Conservation (phyloP, 2,888 invertebrate species). For the Strigamia maritima region DNA sequence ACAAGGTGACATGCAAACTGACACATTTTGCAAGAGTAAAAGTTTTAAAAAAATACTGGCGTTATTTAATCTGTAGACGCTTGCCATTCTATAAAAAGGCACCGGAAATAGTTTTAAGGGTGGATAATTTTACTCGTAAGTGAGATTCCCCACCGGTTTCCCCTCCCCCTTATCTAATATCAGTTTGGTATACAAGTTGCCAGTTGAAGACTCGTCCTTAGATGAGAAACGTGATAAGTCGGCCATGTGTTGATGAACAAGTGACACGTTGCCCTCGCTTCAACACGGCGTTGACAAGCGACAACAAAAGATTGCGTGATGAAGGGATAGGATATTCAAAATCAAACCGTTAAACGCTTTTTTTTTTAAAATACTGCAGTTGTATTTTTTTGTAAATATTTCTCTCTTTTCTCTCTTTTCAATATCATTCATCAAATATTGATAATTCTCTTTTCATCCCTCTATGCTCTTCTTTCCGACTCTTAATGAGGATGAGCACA, state of each 20-base stretch:
- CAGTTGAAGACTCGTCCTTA: slow-evolving; percentile 8
- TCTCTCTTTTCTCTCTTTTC: not conserved
- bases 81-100: not conserved
- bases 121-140: slow-evolving; percentile 16
- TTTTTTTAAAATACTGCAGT: not conserved
- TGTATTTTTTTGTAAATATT: not conserved
- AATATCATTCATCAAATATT: slow-evolving; percentile 33
- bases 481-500: slow-evolving; percentile 24
- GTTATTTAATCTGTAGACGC: not conserved
- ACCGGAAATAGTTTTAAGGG: slow-evolving; percentile 26
- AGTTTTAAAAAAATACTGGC: too few relatives aligned
- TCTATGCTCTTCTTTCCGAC: not conserved
- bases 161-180: not conserved
- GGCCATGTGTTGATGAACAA: slow-evolving; percentile 25
- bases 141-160: slow-evolving; percentile 9
- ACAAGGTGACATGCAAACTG: slow-evolving; percentile 18
- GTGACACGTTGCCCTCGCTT: slow-evolving; percentile 28
- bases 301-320: slow-evolving; percentile 25
- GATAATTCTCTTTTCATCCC: slow-evolving; percentile 35
- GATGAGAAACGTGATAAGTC: slow-evolving; percentile 22
- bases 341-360: not conserved
- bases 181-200: slow-evolving; percentile 24
- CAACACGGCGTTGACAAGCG: slow-evolving; percentile 11
- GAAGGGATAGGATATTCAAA: not conserved
- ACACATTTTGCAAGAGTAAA: not conserved